Base-by-base conservation (phyloP, 2,888 invertebrate species). In the Molanna angustata region DNA sequence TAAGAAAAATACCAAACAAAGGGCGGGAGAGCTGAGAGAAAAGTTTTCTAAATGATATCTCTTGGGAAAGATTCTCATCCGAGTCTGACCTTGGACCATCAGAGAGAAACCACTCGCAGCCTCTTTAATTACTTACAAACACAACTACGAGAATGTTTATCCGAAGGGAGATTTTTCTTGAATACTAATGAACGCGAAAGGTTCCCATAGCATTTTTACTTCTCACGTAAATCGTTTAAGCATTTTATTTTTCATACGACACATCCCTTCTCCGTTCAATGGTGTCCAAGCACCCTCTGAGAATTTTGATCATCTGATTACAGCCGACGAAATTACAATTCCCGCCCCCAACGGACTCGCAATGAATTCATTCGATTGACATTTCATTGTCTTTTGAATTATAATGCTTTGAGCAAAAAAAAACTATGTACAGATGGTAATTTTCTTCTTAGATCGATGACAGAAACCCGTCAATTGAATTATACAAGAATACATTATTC, bases 191-290 rank as follows among this genome's bases (percentile, higher is more conserved):
- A 35, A 48, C 53, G 47, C 52, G 48, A 44, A 40, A 49, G 46
- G 50, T 49, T 56, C 52, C 56, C 49, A 52, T 56, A 56, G 50
- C 52, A 56, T 53, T 56, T 53, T 44, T 45, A 49, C 35, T 44
- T 47, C 45, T 48, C 56, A 56, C 56, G 56, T 56, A 53, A 49
- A 56, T 41, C 53, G 52, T 56, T 56, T 56, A 56, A 53, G 46
- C 44, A 52, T 56, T 56, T 56, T n/a, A n/a, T n/a, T n/a, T 52
- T 49, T 46, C 45, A 56, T 49, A 52, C 33, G 52, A 49, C 52
- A 42, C 43, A 45, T 19, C 21, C 21, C 22, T 42, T 49, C 43
- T 18, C 20, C 22, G 35, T 43, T 32, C 39, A 40, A 39, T 40
- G 50, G 21, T 35, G 39, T 50, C 42, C 20, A 13, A 49, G 17